A percentile compares a stretch with the other conserved stretches of the same genome.
Evolutionary conservation across 1,140 invertebrate species (phyloP).

Genomic region (Zaprionus capensis): DNA sequence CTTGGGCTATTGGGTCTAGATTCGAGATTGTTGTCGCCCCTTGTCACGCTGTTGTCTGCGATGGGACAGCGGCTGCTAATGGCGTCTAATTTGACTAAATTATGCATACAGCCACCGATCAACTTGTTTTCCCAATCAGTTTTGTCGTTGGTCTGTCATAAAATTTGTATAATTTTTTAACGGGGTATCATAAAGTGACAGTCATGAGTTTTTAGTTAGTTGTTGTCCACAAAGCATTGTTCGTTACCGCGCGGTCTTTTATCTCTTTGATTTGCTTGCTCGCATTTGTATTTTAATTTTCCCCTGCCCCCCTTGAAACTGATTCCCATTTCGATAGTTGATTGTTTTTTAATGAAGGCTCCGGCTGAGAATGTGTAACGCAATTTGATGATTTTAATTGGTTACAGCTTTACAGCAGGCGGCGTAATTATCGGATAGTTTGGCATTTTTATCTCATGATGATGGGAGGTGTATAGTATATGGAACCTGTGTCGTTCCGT

Average conservation of each 20-base stretch:
- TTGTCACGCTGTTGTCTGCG: conserved; percentile 9
- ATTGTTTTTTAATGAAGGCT: conserved; percentile 79
- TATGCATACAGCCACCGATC: conserved; percentile 71
- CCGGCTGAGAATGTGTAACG: conserved; percentile 66
- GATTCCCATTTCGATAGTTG: conserved; percentile 45
- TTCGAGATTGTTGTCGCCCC: conserved; percentile 20
- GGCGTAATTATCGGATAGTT: conserved; percentile 59
- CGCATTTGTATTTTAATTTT: conserved; percentile 75
- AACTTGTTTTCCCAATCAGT: conserved; percentile 79
- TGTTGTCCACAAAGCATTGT: conserved; percentile 40
- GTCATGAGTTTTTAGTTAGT: conserved; percentile 72
- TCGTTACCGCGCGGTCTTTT: conserved; percentile 40
- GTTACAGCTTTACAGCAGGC: conserved; percentile 65
- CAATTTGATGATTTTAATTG: conserved; percentile 77
- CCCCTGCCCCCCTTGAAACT: background rate
- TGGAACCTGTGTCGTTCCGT: conserved; percentile 25
- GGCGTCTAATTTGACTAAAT: conserved; percentile 78
- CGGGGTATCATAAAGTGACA: conserved; percentile 70
- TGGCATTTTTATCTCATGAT: conserved; percentile 17
- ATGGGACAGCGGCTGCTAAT: conserved; percentile 43
- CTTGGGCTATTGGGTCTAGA: background rate
- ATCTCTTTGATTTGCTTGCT: conserved; percentile 72
- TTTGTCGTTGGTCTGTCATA: conserved; percentile 75
- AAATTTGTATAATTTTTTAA: conserved; percentile 82
- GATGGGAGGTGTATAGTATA: background rate